Base-by-base conservation (phyloP, 2,797 vertebrate genomes). In the Fistularia tabacaria region DNA sequence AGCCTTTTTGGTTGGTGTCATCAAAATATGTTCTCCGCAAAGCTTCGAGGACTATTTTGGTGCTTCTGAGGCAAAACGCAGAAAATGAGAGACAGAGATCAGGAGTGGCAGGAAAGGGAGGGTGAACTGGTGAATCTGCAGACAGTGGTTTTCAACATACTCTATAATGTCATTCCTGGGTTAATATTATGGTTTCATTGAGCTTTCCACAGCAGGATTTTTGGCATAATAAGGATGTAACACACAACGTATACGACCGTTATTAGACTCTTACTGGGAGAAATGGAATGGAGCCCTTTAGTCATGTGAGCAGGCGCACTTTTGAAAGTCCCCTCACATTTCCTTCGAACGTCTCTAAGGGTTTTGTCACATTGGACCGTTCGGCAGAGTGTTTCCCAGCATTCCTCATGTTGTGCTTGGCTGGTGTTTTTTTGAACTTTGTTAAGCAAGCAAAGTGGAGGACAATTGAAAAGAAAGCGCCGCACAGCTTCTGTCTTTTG, bases 121-220 rank as follows among this genome's bases (percentile, higher is more conserved):
- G 64, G 62, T 53, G 69, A 53, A 61, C 62, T 12, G 79, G 77
- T 73, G 60, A 62, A 59, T 82, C 64, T 77, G 78, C 80, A 85
- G 85, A 79, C 81, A 55, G 82, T 72, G 85, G 80, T 82, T 85
- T 86, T 70, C 73, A 79, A 40, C 74, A 51, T 73, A 61, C 64
- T 80, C 60, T 52, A 75, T 83, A 77, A 80, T 78, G 73, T 71
- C 72, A 79, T 60, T 69, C 59, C 64, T 71, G 56, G 74, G 76
- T 74, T 79, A 86, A 85, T 84, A 82, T 87, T 86, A 78, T 85
- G 83, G 60, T 84, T 81, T 74, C 73, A 74, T 66, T 70, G 73
- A 73, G 79, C 62, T 62, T 39, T 46, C 51, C 77, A 55, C 74
- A 59, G 81, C 77, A 70, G 77, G 80, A 80, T 79, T 77, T 79